Conservation (phyloP, 1,140 invertebrate species). For the Portunus trituberculatus region DNA sequence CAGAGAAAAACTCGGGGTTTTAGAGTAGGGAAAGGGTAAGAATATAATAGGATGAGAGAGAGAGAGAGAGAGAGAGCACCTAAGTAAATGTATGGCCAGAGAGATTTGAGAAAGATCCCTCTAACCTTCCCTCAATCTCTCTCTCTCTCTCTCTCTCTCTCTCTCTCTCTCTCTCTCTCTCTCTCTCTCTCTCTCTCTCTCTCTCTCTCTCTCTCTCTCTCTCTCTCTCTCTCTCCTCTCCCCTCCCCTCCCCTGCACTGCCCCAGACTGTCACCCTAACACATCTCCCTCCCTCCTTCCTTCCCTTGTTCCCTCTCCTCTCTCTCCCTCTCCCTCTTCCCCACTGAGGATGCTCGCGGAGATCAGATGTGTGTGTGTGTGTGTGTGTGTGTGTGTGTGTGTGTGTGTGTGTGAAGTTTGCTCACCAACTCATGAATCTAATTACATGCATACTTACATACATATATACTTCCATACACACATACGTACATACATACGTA, state of each 20-base stretch:
- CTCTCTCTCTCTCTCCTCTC: neutral
- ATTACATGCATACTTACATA: neutral
- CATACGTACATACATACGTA: neutral
- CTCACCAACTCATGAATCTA: no score
- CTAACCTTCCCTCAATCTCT: neutral
- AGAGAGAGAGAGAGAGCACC: neutral
- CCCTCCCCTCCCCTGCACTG: neutral
- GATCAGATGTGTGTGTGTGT: neutral
- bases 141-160: neutral
- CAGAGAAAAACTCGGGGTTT: no score
- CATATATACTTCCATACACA: neutral
- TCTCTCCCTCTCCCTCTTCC: neutral
- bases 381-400: constrained; percentile 17
- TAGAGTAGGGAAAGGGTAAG: neutral
- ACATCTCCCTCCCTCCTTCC: neutral
- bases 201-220: neutral
- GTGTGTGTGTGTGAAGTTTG: neutral
- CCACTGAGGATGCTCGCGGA: neutral
- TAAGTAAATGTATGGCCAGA: neutral
- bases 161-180: neutral
- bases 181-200: neutral
- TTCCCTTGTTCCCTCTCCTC: neutral
- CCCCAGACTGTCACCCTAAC: no score
- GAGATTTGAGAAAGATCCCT: neutral
- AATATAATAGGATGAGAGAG: neutral